phyloP scores from a whole-genome alignment of 2,113 vertebrate species.

The Pleuronectes platessa region DNA sequence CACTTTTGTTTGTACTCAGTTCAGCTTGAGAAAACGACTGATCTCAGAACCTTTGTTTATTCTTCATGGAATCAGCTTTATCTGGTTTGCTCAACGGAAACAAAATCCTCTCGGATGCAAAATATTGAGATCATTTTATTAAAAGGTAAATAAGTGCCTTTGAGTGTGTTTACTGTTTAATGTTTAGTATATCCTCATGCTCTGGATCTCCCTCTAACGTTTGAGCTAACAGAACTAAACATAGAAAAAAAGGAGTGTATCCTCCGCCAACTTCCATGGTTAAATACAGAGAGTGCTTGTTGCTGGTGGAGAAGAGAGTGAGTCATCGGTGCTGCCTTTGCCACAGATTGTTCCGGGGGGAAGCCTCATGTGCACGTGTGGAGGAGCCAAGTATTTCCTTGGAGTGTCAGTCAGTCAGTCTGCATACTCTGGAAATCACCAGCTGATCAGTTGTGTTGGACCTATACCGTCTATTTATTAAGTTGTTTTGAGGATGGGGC shows the following conservation, averaged over 20 bases:
- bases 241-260: not conserved
- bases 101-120: not conserved
- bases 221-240: constrained; percentile 1
- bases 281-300: constrained; percentile 30
- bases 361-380: constrained; percentile 26
- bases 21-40: constrained; percentile 51
- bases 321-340: constrained; percentile 47
- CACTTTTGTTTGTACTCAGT: constrained; percentile 42
- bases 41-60: not conserved
- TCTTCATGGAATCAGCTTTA: not conserved
- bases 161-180: not conserved
- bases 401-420: constrained; percentile 4
- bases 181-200: not conserved
- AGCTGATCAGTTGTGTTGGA: not conserved
- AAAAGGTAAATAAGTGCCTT: not conserved
- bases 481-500: too few relatives aligned
- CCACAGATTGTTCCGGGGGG: constrained; percentile 29
- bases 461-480: too few relatives aligned
- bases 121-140: not conserved
- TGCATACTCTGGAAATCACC: constrained; percentile 9
- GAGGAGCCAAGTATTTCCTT: constrained; percentile 46
- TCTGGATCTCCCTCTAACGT: not conserved
- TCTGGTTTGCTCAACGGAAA: not conserved
- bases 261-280: not conserved
- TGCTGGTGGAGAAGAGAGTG: constrained; percentile 37